Evolutionary conservation across 2,888 invertebrate species (phyloP).

Genomic region (Campoplex nolae): DNA sequence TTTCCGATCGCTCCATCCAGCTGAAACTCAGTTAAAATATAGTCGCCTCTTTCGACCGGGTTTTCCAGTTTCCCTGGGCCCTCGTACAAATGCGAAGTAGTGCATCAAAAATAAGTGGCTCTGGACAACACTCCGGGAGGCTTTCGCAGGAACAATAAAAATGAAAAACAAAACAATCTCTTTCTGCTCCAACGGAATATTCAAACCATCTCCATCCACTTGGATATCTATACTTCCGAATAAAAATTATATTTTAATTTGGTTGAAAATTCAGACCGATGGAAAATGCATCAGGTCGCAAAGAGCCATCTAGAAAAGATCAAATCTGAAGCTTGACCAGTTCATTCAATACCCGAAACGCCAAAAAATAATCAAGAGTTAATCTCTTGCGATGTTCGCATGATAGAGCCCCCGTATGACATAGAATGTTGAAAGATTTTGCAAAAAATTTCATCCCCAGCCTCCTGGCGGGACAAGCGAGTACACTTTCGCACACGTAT

Average conservation of each 20-base stretch:
- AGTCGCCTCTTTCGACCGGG: too few species aligned
- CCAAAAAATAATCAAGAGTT: background rate
- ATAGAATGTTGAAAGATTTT: background rate
- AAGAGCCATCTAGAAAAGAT: background rate
- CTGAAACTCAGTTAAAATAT: too few species aligned
- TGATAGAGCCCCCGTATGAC: background rate
- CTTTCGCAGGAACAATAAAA: too few species aligned
- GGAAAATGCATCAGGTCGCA: background rate
- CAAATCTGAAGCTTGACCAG: background rate
- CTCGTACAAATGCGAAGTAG: too few species aligned
- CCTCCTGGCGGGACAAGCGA: background rate
- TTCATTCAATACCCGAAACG: background rate
- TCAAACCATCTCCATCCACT: background rate
- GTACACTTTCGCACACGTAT: background rate
- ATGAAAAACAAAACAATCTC: too few species aligned
- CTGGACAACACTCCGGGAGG: too few species aligned
- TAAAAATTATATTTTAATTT: background rate
- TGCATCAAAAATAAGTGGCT: too few species aligned
- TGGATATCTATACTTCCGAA: background rate
- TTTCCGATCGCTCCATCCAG: too few species aligned
- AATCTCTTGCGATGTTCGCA: background rate
- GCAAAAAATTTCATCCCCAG: background rate
- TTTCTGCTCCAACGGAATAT: background rate
- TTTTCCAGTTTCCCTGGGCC: too few species aligned
- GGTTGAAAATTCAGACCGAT: background rate